phyloP scores from a whole-genome alignment of 2,797 vertebrate species.

The Crenuchus spilurus region DNA sequence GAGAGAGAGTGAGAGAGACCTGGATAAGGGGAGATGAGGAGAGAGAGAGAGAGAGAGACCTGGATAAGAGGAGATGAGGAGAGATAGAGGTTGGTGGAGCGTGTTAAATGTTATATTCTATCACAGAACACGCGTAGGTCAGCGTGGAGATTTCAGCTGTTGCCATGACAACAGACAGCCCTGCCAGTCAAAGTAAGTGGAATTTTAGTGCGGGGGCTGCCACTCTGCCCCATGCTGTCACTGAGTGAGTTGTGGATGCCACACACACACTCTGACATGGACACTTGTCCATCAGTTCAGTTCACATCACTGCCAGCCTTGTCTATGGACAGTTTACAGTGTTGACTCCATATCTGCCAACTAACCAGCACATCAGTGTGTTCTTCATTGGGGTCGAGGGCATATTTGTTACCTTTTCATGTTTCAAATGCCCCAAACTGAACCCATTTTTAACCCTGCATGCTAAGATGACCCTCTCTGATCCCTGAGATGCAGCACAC shows the following conservation, averaged over 20 bases:
- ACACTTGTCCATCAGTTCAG: not conserved
- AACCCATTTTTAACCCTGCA: not conserved
- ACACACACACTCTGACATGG: conserved; percentile 11
- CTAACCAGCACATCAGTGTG: not conserved
- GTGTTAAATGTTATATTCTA: conserved; percentile 49
- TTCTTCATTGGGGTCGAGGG: not conserved
- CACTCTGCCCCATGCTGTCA: conserved; percentile 41
- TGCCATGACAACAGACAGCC: conserved; percentile 56
- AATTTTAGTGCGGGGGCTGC: conserved; percentile 42
- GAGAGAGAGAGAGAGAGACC: conserved; percentile 35
- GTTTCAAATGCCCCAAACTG: not conserved
- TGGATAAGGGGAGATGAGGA: conserved; percentile 20
- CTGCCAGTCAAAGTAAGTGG: conserved; percentile 51
- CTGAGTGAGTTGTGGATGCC: conserved; percentile 7
- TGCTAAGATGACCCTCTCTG: not conserved
- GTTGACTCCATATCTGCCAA: not conserved
- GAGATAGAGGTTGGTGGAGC: conserved; percentile 50
- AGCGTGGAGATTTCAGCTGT: conserved; percentile 49
- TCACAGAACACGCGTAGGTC: conserved; percentile 46
- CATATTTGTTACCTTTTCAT: not conserved
- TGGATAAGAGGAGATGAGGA: conserved; percentile 48
- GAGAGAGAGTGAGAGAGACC: conserved; percentile 27
- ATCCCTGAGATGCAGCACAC: conserved; percentile 29
- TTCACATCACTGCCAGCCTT: not conserved
- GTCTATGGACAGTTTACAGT: not conserved